Percentiles rank a stretch among this genome's conserved stretches.
phyloP scores from a whole-genome alignment of 2,888 invertebrate species.

The Drosophila yooni region DNA sequence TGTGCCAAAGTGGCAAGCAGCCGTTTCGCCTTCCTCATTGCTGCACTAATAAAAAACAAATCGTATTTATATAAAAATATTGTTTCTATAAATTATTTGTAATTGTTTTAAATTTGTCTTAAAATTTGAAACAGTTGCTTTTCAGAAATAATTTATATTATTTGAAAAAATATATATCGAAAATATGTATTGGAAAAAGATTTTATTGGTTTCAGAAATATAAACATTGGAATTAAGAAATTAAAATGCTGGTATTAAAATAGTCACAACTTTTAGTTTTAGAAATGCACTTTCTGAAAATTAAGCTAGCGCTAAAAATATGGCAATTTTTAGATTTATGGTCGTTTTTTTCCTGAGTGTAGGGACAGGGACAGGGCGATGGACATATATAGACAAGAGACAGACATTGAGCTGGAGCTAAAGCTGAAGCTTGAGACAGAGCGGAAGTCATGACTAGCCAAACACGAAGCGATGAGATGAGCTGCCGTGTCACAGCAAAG shows the following conservation, averaged over 20 bases:
- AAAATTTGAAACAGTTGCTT: neutral
- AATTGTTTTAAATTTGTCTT: neutral
- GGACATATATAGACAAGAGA: conserved; percentile 10
- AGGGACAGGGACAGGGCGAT: conserved; percentile 22
- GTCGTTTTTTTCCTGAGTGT: neutral
- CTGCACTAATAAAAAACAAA: neutral
- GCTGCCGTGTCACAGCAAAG: conserved; percentile 62
- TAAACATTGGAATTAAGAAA: neutral
- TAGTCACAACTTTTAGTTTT: neutral
- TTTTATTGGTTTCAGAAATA: neutral
- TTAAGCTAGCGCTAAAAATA: neutral
- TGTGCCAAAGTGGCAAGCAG: conserved; percentile 63
- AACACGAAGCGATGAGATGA: conserved; percentile 77
- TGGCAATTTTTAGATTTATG: neutral
- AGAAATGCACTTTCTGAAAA: conserved; percentile 11
- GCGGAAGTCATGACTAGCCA: conserved; percentile 80
- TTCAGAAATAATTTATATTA: neutral
- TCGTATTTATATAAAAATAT: neutral
- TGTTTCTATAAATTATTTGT: neutral
- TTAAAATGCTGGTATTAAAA: neutral
- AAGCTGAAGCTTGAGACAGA: conserved; percentile 45
- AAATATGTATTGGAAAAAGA: neutral
- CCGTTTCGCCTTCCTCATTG: conserved; percentile 15
- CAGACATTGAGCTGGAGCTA: conserved; percentile 2
- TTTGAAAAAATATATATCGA: neutral